Evolutionary conservation across 2,113 vertebrate genomes (phyloP), one percentile per base, ranked within the genome.

Genomic region (Tupaia tana): DNA sequence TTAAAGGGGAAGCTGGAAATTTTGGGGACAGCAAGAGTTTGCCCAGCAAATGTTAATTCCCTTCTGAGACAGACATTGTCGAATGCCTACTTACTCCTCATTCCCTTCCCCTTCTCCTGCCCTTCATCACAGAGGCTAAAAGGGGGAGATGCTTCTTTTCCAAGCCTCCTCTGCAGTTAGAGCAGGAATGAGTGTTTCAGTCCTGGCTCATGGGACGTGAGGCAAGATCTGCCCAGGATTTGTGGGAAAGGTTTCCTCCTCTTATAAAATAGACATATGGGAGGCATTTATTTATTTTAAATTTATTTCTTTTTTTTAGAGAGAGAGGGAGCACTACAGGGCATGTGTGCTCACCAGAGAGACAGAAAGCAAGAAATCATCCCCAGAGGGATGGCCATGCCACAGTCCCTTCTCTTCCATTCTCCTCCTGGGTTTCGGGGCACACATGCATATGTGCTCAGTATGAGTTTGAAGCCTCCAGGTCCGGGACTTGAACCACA

Each of bases 1-100:
- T 52, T 75, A 81, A 96, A 94, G 70, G 61, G 77, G 94, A 97
- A 95, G 92, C 61, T 95, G 80, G 92, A 91, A 86, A 92, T 86
- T 70, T 93, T 18, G 94, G 90, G 96, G 54, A 52, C 63, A 59
- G 34, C 66, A 54, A 24, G 64, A 69, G 56, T 79, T 25, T 22
- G 34, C 73, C 27, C 61, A 25, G 61, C 18, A 5, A 56, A 27
- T 74, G 86, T 86, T n/a, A 85, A 64, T 89, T 87, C 86, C 54
- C n/a, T 91, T 91, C 52, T 58, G 78, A 93, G 58, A 78, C 69
- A 80, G 54, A 58, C 11, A 1, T 13, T 71, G 10, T 34, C 27
- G 56, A 22, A n/a, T 27, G 43, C 24, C 86, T 86, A 0, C 29
- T 20, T 31, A 29, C 22, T 63, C 20, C 18, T 19, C 31, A 12